Base-by-base conservation (phyloP, 2,888 invertebrate genomes). In the Hypomecis atomaria region DNA sequence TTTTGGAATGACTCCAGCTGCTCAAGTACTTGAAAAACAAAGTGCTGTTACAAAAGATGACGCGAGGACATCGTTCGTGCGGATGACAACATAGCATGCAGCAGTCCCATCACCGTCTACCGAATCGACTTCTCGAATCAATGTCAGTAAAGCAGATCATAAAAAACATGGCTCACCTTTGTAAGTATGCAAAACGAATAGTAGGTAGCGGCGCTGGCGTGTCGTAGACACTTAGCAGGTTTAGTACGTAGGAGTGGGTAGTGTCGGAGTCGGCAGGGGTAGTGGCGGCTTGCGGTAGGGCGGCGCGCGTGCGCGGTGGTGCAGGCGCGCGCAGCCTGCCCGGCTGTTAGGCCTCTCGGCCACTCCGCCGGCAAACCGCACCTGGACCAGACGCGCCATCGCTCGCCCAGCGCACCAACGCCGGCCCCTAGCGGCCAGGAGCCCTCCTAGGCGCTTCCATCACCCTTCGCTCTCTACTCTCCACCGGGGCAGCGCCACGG, bases 361-460 rank as follows among this genome's bases (percentile, higher is more conserved):
- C 91, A 92, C 88, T 91, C 89, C 90, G 88, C 90, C 92, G 91
- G 88, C 87, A 87, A 78, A 84, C 85, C 86, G 86, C 86, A 83
- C 86, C 81, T 84, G 82, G 86, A 86, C 79, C 80, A 89, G 86
- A 88, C 90, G 89, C 88, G 85, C 86, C 84, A 82, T 81, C 86
- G 87, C 85, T 84, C 88, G 87, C 88, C 78, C 79, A 83, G 84
- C 86, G 83, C 77, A 88, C 88, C 88, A 87, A 89, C 90, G 89
- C 91, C 90, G 90, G 92, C 91, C 92, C 89, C 81, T 86, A 76
- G 90, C 88, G 90, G 90, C 91, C 88, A 82, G 90, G 86, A 89
- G 90, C 90, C 89, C 88, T 85, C 81, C 82, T 82, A 78, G 88
- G 88, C 86, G 88, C 89, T 83, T 87, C 87, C 80, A 80, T 78